phyloP scores from a whole-genome alignment of 2,113 vertebrate species.

The Sclerurus mexicanus region DNA sequence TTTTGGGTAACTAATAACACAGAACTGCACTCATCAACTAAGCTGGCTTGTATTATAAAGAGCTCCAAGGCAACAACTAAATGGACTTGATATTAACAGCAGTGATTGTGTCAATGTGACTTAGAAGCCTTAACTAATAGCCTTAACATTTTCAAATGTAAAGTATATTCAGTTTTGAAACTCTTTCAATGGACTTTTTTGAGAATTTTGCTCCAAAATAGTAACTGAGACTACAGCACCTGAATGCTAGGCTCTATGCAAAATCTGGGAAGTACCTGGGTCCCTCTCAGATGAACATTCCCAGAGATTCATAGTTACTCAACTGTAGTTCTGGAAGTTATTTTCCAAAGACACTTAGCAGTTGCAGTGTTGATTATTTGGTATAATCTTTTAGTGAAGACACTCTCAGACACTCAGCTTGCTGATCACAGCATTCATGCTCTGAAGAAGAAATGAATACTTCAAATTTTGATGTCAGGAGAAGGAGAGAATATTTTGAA shows the following conservation, averaged over 20 bases:
- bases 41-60: background rate
- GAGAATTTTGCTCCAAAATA: background rate
- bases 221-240: background rate
- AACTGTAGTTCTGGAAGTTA: background rate
- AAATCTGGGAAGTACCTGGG: background rate
- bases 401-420: background rate
- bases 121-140: background rate
- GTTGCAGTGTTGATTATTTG: background rate
- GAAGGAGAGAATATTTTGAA: background rate
- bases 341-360: constrained; percentile 6
- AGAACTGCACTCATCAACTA: background rate
- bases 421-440: background rate
- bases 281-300: background rate
- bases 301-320: background rate
- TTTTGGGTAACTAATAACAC: background rate
- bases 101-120: background rate
- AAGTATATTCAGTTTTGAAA: background rate
- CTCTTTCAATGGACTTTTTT: background rate
- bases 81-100: background rate
- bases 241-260: background rate
- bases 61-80: background rate
- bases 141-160: background rate
- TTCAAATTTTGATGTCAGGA: background rate
- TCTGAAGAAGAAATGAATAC: background rate
- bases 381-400: background rate